A percentile compares a stretch with the other conserved stretches of the same genome.
phyloP scores from a whole-genome alignment of 2,113 vertebrate species.

The Hypanus sabinus region DNA sequence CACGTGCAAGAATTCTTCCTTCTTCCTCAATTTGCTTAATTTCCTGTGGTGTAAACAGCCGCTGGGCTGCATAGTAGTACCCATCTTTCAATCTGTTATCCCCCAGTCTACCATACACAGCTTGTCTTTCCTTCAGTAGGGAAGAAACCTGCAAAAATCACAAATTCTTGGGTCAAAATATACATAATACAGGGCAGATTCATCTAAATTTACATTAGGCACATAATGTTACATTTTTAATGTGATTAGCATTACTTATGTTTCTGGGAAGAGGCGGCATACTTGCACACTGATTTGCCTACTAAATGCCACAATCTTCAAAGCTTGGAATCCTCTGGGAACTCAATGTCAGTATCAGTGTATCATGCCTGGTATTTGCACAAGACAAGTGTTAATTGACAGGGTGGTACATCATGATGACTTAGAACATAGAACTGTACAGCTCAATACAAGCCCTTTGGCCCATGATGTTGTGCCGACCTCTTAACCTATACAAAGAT shows the following conservation, averaged over 20 bases:
- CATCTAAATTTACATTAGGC: not conserved
- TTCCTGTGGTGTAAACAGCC: slow-evolving; percentile 19
- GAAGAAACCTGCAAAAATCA: not conserved
- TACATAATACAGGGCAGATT: not conserved
- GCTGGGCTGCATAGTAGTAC: not conserved
- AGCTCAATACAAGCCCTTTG: no score
- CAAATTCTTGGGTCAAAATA: not conserved
- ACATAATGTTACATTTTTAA: not conserved
- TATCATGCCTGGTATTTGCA: not conserved
- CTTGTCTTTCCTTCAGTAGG: slow-evolving; percentile 20
- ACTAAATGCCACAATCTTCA: not conserved
- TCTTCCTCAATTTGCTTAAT: slow-evolving; percentile 32
- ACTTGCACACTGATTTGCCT: not conserved
- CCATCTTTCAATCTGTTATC: slow-evolving; percentile 3
- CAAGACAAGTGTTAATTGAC: not conserved
- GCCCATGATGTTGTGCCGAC: no score
- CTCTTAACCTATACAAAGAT: no score
- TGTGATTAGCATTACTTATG: not conserved
- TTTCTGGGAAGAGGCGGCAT: not conserved
- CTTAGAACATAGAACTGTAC: no score
- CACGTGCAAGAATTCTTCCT: slow-evolving; percentile 24
- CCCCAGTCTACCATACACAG: not conserved
- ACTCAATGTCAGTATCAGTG: not conserved
- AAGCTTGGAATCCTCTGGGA: not conserved
- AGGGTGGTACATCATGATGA: not conserved